Conservation (phyloP, 2,113 vertebrate genomes). For the Himantopus leucocephalus region DNA sequence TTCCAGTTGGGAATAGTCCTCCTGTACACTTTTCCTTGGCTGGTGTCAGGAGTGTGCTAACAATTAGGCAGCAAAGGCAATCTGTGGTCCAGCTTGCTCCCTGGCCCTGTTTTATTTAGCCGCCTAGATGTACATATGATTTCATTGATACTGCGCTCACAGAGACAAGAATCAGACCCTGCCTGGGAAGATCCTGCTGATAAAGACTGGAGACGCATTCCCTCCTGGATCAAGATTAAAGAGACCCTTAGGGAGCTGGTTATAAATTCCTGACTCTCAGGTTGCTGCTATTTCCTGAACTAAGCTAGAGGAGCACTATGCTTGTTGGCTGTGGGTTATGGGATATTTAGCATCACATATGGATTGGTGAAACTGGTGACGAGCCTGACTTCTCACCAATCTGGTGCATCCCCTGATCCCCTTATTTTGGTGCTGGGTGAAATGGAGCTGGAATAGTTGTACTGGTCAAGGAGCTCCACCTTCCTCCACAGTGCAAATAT, state of each 20-base stretch:
- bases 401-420: neutral
- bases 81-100: slow-evolving; percentile 54
- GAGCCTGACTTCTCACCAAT: neutral
- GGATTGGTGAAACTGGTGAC: neutral
- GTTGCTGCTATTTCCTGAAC: slow-evolving; percentile 56
- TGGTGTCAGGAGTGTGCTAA: neutral
- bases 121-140: neutral
- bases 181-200: slow-evolving; percentile 47
- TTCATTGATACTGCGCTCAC: slow-evolving; percentile 9
- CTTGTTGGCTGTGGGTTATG: neutral
- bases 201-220: slow-evolving; percentile 34
- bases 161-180: slow-evolving; percentile 34
- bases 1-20: neutral
- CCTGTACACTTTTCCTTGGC: neutral
- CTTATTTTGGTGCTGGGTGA: neutral
- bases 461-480: neutral
- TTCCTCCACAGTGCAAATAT: neutral
- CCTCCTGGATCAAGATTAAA: slow-evolving; percentile 66
- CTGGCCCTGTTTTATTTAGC: slow-evolving; percentile 15
- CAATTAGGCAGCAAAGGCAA: slow-evolving; percentile 36
- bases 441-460: neutral
- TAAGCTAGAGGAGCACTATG: neutral
- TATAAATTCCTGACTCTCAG: slow-evolving; percentile 57
- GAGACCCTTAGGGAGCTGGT: slow-evolving; percentile 26
- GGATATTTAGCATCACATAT: neutral